Evolutionary conservation across 2,888 invertebrate genomes (phyloP).

Genomic region (Eupithecia inturbata): DNA sequence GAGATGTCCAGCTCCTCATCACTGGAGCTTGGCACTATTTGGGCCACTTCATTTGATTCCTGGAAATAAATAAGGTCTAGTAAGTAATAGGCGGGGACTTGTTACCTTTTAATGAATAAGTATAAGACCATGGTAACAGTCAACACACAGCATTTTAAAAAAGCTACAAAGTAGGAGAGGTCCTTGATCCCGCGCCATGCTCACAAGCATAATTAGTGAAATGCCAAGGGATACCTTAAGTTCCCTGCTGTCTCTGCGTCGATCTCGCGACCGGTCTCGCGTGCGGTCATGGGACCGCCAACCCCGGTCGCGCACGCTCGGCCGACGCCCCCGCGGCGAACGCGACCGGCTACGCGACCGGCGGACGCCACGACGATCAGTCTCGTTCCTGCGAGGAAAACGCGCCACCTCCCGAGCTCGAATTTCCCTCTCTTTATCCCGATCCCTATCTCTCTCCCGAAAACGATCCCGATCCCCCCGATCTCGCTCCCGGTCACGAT

Average conservation of each 20-base stretch:
- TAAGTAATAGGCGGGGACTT: not conserved
- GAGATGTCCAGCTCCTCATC: constrained; percentile 90
- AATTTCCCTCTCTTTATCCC: constrained; percentile 46
- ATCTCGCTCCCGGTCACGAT: constrained; percentile 52
- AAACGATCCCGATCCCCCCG: constrained; percentile 47
- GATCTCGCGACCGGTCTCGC: constrained; percentile 44
- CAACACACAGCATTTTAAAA: not conserved
- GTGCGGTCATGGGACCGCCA: constrained; percentile 51
- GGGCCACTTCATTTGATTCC: constrained; percentile 92
- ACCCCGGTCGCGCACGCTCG: constrained; percentile 49
- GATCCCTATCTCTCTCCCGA: constrained; percentile 47
- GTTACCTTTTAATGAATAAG: not conserved
- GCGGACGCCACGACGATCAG: constrained; percentile 26
- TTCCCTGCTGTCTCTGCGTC: constrained; percentile 46
- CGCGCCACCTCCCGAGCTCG: constrained; percentile 23
- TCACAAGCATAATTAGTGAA: not conserved
- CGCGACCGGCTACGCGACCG: constrained; percentile 15
- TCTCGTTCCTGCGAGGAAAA: constrained; percentile 7
- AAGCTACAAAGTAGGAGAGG: not conserved
- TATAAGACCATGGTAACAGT: not conserved
- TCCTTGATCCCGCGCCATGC: not conserved
- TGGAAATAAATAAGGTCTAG: constrained; percentile 46
- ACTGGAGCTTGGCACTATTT: constrained; percentile 87
- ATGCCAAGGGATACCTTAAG: constrained; percentile 49
- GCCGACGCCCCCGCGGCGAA: constrained; percentile 4